phyloP scores from a whole-genome alignment of 2,113 vertebrate genomes.

The Erinaceus europaeus region DNA sequence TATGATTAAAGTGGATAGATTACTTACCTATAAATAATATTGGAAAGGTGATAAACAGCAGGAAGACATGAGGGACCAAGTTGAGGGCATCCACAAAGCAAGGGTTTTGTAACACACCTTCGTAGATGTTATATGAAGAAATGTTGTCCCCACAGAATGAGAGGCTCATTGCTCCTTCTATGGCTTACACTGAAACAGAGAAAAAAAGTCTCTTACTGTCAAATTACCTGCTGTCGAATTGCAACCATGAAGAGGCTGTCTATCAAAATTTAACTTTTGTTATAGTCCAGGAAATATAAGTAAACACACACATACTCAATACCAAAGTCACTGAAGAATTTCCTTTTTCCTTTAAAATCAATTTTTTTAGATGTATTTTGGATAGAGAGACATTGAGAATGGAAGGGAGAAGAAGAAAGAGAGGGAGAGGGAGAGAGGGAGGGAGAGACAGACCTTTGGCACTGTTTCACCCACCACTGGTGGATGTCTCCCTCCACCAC shows the following conservation, averaged over 20 bases:
- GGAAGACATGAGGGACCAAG: constrained; percentile 96
- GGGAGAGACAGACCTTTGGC: no score
- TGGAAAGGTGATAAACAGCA: constrained; percentile 98
- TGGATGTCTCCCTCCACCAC: no score
- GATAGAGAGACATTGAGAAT: no score
- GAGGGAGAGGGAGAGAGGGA: no score
- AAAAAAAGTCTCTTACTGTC: not conserved
- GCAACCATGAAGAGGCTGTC: not conserved
- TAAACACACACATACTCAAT: no score
- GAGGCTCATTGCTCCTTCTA: constrained; percentile 82
- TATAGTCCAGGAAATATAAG: not conserved
- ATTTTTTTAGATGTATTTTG: no score
- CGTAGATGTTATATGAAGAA: constrained; percentile 88
- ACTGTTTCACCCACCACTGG: no score
- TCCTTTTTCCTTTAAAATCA: not conserved
- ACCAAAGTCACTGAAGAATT: not conserved
- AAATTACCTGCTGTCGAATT: not conserved
- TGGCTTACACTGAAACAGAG: constrained; percentile 47
- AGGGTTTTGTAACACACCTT: constrained; percentile 90
- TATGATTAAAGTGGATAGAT: not conserved
- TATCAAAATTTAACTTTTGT: not conserved
- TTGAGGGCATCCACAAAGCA: constrained; percentile 99
- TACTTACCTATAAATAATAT: constrained; percentile 97
- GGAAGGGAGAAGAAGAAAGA: no score
- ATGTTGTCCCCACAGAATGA: constrained; percentile 91